Conservation (phyloP, 2,888 invertebrate genomes). For the Hirtodrosophila duncani region DNA sequence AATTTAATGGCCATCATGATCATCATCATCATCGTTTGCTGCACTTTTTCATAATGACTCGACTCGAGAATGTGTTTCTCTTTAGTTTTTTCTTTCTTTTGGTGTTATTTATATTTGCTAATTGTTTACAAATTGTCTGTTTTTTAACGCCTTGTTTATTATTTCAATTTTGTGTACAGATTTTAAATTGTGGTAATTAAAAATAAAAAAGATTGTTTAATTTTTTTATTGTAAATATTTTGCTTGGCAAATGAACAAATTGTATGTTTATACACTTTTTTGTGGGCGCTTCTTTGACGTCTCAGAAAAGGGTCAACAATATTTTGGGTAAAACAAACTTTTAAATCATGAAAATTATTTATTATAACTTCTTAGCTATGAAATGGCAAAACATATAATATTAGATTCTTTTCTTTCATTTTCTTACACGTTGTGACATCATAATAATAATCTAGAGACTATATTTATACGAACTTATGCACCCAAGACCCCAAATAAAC, state of each 20-base stretch:
- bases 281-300: constrained; percentile 23
- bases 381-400: too few species aligned
- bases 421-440: too few species aligned
- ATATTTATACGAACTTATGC: too few species aligned
- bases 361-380: too few species aligned
- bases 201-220: constrained; percentile 18
- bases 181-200: constrained; percentile 51
- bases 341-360: too few species aligned
- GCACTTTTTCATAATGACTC: constrained; percentile 48
- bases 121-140: constrained; percentile 51
- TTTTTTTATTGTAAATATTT: constrained; percentile 35
- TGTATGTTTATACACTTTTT: constrained; percentile 21
- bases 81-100: constrained; percentile 11
- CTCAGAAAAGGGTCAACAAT: constrained; percentile 28
- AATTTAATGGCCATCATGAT: constrained; percentile 19
- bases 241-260: constrained; percentile 3
- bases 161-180: constrained; percentile 35
- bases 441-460: too few species aligned
- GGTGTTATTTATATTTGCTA: constrained; percentile 37
- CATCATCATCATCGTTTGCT: constrained; percentile 21
- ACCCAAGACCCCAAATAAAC: not conserved
- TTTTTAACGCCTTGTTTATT: constrained; percentile 58
- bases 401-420: too few species aligned
- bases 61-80: constrained; percentile 14
- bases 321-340: too few species aligned